Base-by-base conservation (phyloP, 2,797 vertebrate genomes). In the Clamator glandarius region DNA sequence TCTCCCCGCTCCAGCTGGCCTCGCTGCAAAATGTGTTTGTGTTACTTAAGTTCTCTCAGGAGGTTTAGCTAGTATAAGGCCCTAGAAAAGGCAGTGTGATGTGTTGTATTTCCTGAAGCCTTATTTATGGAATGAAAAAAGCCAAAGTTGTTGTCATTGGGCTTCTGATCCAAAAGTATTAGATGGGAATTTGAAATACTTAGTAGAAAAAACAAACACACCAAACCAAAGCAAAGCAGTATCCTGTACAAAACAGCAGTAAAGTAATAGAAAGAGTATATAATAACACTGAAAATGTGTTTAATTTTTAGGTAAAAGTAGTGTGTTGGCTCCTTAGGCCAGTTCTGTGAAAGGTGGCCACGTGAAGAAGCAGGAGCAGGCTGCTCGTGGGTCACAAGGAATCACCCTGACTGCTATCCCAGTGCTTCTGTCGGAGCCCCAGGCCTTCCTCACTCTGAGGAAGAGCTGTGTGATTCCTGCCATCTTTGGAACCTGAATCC, bases 1-100 rank as follows among this genome's bases (percentile, higher is more conserved):
- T 44, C 81, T 86, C 68, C 85, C 94, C 12, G 13, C 7, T 9
- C 9, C 83, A 88, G 87, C 95, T 95, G 91, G 17, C 15, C 25
- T 12, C 57, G 12, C 82, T 95, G 85, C 33, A 42, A 91, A 78
- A 79, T 35, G 29, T 33, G 23, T 58, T 54, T 4, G 4, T 61
- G 70, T 28, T 84, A 51, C 75, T 77, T 21, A 5, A 5, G n/a
- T 64, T 75, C 78, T 85, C 84, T 58, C 61, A 28, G 81, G 94
- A 28, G 81, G 19, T 44, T 68, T 44, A 35, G 83, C 54, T 6
- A 63, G 74, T 12, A 17, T 41, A n/a, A 67, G 50, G 58, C 70
- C 12, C 80, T 57, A 80, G 88, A 74, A 87, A 77, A 79, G 12
- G 35, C n/a, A 2, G 58, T 21, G 57, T 15, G 35, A 64, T 39